Evolutionary conservation across 53 echinoderm and acorn worm genomes (phyloP), one percentile per base, ranked within the genome.

Genomic region (Patiria pectinifera): DNA sequence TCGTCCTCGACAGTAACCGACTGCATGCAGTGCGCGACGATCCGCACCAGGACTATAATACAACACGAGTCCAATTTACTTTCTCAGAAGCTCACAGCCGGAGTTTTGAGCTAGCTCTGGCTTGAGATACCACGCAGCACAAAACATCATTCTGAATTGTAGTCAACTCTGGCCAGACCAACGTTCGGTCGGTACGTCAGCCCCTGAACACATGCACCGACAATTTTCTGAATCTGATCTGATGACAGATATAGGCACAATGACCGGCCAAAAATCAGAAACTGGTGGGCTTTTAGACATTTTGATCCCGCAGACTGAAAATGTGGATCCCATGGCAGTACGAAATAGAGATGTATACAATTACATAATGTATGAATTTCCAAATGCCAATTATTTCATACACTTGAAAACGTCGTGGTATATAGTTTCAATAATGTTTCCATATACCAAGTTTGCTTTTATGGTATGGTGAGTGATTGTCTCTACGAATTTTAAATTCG

Each of bases 211-310:
- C 80, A 79, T 47, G 48, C 80, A 47, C 14, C 48, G 14, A 79
- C 80, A 79, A 11, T 46, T 45, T 74, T 79, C 47, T 79, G 48
- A 14, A 10, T 79, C 47, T 79, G 48, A 14, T 79, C 24, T 18
- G 46, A 79, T 79, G 80, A 79, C 80, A 79, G 80, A 79, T 79
- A 74, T 18, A 74, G 74, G 74, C 74, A 74, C 74, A 24, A 23
- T 74, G 74, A 4, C 11, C 3, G 24, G 3, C 74, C 24, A 1
- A 74, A n/a, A 74, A 23, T n/a, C 10, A 23, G 74, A 24, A 74
- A 74, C 22, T 74, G 74, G 24, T 24, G 74, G 74, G 74, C 22
- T 23, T 35, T 74, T 74, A 74, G 24, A 74, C 24, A 21, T 21
- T 23, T 24, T 15, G 66, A 24, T 74, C 19, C 19, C 19, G 24